Percentiles rank a stretch among this genome's conserved stretches.
These are phyloP conservation scores for Tanypteryx hageni DNA, from an alignment of 2,888 invertebrate genomes.

Conservation along the genomic window DNA sequence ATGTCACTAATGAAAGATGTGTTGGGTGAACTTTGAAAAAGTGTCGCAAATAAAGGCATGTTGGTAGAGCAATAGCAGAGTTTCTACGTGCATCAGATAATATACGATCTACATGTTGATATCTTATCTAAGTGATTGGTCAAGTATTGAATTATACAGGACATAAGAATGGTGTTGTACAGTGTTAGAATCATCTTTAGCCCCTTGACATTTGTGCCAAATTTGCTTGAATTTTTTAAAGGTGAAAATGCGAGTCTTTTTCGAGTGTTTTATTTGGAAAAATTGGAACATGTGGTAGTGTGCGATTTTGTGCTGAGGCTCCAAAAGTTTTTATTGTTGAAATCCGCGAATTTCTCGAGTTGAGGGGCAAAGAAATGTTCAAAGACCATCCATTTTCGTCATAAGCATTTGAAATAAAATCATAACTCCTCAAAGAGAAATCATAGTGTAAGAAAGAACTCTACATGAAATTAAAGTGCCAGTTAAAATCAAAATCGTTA, in stretches of 20 bases:
- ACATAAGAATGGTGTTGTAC: neutral
- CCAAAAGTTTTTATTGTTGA: neutral
- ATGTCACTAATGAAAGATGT: neutral
- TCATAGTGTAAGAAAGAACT: neutral
- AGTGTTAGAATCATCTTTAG: neutral
- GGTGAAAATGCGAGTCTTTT: neutral
- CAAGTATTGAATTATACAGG: neutral
- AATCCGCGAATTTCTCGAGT: neutral
- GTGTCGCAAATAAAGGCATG: conserved; percentile 6
- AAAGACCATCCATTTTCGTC: neutral
- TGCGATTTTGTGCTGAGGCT: neutral
- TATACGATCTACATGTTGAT: neutral
- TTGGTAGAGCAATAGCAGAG: neutral
- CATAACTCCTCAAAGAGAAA: neutral
- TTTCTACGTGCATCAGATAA: conserved; percentile 3
- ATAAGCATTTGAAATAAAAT: neutral
- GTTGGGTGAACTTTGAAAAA: neutral
- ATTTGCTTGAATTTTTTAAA: neutral
- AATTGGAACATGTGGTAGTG: neutral
- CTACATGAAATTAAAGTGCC: conserved; percentile 24
- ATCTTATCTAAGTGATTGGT: neutral
- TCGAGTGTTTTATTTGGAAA: neutral
- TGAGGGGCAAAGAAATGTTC: conserved; percentile 11
- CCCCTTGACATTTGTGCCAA: neutral
- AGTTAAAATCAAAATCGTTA: neutral